Evolutionary conservation across 2,113 vertebrate species (phyloP).

Genomic region (Perca schrenkii): DNA sequence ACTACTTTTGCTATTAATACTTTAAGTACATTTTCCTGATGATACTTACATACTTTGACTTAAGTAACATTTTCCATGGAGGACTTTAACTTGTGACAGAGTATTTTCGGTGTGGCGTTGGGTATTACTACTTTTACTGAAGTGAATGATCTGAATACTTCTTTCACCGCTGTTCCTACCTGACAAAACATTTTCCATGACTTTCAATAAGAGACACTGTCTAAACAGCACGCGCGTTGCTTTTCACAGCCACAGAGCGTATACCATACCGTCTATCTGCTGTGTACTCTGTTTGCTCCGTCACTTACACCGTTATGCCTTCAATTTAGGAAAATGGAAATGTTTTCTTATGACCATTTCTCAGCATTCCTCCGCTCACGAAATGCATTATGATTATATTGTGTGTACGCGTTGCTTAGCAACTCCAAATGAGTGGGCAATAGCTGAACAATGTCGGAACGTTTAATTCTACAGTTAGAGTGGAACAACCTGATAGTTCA

Average conservation of each 20-base stretch:
- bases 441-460: slow-evolving; percentile 64
- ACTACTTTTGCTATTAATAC: no score
- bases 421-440: slow-evolving; percentile 67
- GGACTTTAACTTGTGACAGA: no score
- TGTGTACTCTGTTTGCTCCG: slow-evolving; percentile 52
- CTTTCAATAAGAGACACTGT: slow-evolving; percentile 27
- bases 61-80: no score
- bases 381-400: slow-evolving; percentile 68
- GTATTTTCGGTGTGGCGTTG: no score
- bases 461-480: slow-evolving; percentile 65
- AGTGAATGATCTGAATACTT: no score
- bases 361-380: slow-evolving; percentile 54
- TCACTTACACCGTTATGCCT: slow-evolving; percentile 44
- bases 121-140: no score
- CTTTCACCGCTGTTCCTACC: not conserved
- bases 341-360: slow-evolving; percentile 69
- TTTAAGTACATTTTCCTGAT: no score
- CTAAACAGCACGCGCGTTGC: slow-evolving; percentile 45
- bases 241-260: slow-evolving; percentile 29
- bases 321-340: slow-evolving; percentile 66
- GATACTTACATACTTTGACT: no score
- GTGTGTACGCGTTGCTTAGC: slow-evolving; percentile 71
- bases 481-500: slow-evolving; percentile 55
- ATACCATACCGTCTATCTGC: slow-evolving; percentile 35
- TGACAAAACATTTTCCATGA: slow-evolving; percentile 54